These are phyloP conservation scores for Lucifuga dentata DNA, from an alignment of 2,113 vertebrate species.

Conservation along the genomic window DNA sequence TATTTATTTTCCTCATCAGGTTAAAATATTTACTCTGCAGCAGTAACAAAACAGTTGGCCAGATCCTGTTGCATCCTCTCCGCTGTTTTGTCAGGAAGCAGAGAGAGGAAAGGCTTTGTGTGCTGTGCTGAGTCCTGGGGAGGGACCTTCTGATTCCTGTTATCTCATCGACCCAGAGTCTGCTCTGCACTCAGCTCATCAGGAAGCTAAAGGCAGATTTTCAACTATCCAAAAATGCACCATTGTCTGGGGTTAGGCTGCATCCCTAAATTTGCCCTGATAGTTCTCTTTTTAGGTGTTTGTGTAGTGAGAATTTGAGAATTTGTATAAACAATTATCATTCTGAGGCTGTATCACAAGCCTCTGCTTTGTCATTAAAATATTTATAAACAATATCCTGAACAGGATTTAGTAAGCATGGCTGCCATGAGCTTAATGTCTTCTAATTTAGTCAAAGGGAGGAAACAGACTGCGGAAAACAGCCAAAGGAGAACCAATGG, in stretches of 20 bases:
- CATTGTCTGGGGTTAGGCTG: conserved; percentile 19
- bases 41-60: background rate
- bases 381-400: too few relatives aligned
- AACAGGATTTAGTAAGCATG: too few relatives aligned
- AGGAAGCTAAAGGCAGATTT: conserved; percentile 35
- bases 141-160: conserved; percentile 47
- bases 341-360: conserved; percentile 19
- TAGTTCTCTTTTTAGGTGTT: background rate
- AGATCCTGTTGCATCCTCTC: conserved; percentile 5
- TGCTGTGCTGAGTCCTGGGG: conserved; percentile 29
- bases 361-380: background rate
- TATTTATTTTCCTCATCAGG: conserved; percentile 38
- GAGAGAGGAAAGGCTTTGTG: conserved; percentile 34
- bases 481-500: conserved; percentile 31
- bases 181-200: conserved; percentile 46
- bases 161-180: conserved; percentile 55
- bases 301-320: background rate
- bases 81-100: conserved; percentile 23
- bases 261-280: conserved; percentile 1
- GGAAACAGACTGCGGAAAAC: conserved; percentile 32
- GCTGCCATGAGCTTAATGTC: conserved; percentile 3
- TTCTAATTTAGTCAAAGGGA: conserved; percentile 11
- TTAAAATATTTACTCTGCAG: conserved; percentile 39
- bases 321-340: background rate
- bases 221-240: conserved; percentile 40